phyloP scores from a whole-genome alignment of 2,797 vertebrate species.

The Limnodromus scolopaceus region DNA sequence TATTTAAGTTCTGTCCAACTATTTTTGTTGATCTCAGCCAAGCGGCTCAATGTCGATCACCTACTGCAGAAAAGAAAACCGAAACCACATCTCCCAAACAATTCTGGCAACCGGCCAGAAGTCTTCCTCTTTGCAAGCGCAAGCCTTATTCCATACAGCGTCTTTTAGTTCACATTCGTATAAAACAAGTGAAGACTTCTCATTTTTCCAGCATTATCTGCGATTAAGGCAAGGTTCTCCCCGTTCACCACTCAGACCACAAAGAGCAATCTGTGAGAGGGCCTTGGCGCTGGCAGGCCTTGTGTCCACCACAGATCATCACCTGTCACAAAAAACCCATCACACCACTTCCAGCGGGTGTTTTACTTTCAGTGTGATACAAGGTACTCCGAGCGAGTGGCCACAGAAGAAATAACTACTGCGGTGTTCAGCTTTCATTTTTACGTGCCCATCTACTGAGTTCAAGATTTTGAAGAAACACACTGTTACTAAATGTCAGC shows the following conservation, averaged over 20 bases:
- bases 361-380: not conserved
- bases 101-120: not conserved
- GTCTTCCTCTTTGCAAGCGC: not conserved
- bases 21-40: not conserved
- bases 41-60: not conserved
- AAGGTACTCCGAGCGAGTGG: rapidly evolving
- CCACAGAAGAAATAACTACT: not conserved
- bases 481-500: not conserved
- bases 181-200: not conserved
- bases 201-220: rapidly evolving
- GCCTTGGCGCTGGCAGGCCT: not conserved
- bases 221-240: not conserved
- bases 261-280: not conserved
- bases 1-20: not conserved
- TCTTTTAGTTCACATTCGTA: not conserved
- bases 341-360: not conserved
- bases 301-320: rapidly evolving
- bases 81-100: not conserved
- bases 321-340: not conserved
- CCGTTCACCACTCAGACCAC: rapidly evolving
- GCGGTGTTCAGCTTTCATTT: not conserved
- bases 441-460: not conserved
- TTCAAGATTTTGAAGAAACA: not conserved
- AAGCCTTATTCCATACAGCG: not conserved
- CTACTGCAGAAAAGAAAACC: conserved; percentile 8